phyloP scores from a whole-genome alignment of 2,797 vertebrate species.

The Tragopan temminckii region DNA sequence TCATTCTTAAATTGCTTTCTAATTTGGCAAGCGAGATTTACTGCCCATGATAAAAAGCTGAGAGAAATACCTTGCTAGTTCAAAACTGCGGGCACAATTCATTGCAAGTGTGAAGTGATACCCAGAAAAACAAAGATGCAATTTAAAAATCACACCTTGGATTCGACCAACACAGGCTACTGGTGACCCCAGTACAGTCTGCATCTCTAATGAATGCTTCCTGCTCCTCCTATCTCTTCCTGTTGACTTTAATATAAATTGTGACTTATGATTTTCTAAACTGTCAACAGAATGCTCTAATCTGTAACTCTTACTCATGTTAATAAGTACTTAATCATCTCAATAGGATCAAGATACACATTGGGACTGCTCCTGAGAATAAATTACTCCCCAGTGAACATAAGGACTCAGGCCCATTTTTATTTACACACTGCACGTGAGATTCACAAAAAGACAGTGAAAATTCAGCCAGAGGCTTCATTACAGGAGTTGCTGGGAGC shows the following conservation, averaged over 20 bases:
- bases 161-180: background rate
- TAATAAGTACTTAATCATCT: slow-evolving; percentile 56
- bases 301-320: slow-evolving; percentile 38
- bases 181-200: fast-evolving
- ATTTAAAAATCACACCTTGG: slow-evolving; percentile 34
- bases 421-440: slow-evolving; percentile 48
- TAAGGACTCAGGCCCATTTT: slow-evolving; percentile 23
- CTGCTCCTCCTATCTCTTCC: slow-evolving; percentile 14
- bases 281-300: slow-evolving; percentile 17
- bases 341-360: slow-evolving; percentile 35
- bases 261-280: background rate
- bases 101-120: background rate
- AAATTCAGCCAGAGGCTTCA: slow-evolving; percentile 35
- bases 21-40: background rate
- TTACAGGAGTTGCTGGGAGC: slow-evolving; percentile 5
- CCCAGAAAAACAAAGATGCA: background rate
- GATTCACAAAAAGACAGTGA: slow-evolving; percentile 49
- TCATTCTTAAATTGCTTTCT: background rate
- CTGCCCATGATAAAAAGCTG: background rate
- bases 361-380: slow-evolving; percentile 30
- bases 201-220: background rate
- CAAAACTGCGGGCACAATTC: background rate
- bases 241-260: background rate
- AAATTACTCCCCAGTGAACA: slow-evolving; percentile 37
- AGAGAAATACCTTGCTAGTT: background rate